These are phyloP conservation scores for Xenopus laevis DNA, from an alignment of 2,113 vertebrate species.

Conservation along the genomic window DNA sequence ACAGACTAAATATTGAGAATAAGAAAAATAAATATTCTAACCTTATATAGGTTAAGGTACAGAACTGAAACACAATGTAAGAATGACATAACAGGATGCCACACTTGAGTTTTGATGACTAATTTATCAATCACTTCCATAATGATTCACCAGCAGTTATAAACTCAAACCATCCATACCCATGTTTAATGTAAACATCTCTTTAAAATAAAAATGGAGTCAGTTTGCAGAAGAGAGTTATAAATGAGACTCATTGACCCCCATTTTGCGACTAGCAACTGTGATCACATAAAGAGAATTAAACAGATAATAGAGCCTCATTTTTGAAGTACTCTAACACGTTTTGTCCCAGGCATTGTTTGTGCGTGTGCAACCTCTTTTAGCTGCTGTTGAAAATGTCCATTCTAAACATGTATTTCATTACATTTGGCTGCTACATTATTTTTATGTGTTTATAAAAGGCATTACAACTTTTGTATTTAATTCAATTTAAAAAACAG, in stretches of 20 bases:
- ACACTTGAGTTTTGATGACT: no score
- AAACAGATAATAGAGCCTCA: constrained; percentile 21
- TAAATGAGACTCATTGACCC: constrained; percentile 16
- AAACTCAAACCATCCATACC: constrained; percentile 19
- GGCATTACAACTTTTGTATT: background rate
- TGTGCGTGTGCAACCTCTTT: background rate
- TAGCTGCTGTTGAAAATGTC: background rate
- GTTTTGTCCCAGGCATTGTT: background rate
- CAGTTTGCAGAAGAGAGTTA: constrained; percentile 16
- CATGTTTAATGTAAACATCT: constrained; percentile 37
- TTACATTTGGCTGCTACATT: background rate
- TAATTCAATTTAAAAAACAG: background rate
- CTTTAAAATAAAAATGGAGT: background rate
- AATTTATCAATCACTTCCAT: no score
- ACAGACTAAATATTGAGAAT: no score
- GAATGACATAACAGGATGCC: no score
- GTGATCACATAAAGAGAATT: constrained; percentile 10
- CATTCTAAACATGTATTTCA: constrained; percentile 8
- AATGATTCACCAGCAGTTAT: background rate
- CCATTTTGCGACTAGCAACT: constrained; percentile 24
- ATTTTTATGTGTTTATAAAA: constrained; percentile 9
- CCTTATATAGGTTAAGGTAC: no score
- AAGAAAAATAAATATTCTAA: no score
- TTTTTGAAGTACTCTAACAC: constrained; percentile 8
- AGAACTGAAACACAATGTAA: no score